Percentiles rank a stretch among this genome's conserved stretches.
phyloP scores from a whole-genome alignment of 2,113 vertebrate genomes.

The Periophthalmodon schlosseri region DNA sequence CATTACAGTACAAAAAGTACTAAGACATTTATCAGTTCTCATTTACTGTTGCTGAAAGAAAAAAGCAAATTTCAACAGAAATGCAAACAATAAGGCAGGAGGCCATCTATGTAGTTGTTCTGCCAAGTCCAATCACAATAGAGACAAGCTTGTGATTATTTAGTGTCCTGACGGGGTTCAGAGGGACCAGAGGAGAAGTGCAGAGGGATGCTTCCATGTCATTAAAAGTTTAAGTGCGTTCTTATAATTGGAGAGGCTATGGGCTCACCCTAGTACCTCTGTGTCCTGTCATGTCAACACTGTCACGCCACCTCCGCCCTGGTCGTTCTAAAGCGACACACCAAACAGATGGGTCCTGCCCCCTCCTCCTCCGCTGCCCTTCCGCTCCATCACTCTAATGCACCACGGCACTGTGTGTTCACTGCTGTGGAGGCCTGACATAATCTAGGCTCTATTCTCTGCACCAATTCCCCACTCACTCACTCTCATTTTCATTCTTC shows the following conservation, averaged over 20 bases:
- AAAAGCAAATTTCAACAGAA: not conserved
- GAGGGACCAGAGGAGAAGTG: slow-evolving; percentile 18
- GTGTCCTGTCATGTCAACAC: slow-evolving; percentile 25
- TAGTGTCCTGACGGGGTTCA: not conserved
- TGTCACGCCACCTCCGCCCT: slow-evolving; percentile 48
- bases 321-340: slow-evolving; percentile 11
- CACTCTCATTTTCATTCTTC: not conserved
- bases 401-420: slow-evolving; percentile 60
- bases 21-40: not conserved
- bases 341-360: slow-evolving; percentile 50
- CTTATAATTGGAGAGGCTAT: slow-evolving; percentile 26
- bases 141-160: not conserved
- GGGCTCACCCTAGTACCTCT: slow-evolving; percentile 15
- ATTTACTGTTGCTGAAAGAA: not conserved
- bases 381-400: slow-evolving; percentile 69
- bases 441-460: slow-evolving; percentile 37
- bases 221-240: slow-evolving; percentile 22
- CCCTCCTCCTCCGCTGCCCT: slow-evolving; percentile 19
- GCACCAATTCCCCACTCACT: not conserved
- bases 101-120: not conserved
- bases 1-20: not conserved
- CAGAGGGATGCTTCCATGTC: slow-evolving; percentile 12
- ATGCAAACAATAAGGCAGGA: not conserved
- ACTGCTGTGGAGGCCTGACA: slow-evolving; percentile 44
- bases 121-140: not conserved